phyloP scores from a whole-genome alignment of 2,797 vertebrate genomes.

The Picus viridis region DNA sequence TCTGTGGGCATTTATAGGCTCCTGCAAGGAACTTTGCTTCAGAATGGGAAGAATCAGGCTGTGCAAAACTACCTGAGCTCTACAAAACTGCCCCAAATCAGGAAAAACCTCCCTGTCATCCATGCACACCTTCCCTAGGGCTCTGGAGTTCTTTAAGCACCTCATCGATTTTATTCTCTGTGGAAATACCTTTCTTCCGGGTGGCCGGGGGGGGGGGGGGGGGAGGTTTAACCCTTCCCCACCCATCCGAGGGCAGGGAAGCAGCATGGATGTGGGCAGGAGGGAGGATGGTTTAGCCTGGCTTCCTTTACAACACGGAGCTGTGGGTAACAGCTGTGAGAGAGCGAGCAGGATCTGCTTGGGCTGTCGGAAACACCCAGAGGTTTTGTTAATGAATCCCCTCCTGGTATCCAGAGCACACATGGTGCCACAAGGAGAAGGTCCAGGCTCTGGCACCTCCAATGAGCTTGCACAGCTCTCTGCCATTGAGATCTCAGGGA shows the following conservation, averaged over 20 bases:
- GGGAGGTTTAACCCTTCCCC: background rate
- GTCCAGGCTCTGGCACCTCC: background rate
- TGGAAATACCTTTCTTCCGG: background rate
- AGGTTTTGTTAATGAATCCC: background rate
- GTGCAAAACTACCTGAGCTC: background rate
- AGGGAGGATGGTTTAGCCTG: background rate
- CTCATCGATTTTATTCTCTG: fast-evolving
- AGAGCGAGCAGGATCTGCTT: background rate
- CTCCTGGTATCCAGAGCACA: background rate
- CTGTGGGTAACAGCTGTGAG: background rate
- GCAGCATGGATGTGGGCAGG: background rate
- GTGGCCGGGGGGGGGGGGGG: too few species aligned
- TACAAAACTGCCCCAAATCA: background rate
- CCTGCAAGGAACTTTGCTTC: background rate
- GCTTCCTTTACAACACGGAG: fast-evolving
- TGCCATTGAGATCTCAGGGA: background rate
- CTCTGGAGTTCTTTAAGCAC: background rate
- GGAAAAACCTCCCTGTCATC: fast-evolving
- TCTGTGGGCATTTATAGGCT: background rate
- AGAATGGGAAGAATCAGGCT: background rate
- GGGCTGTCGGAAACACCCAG: background rate
- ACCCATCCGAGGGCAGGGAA: fast-evolving
- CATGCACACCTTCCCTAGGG: fast-evolving
- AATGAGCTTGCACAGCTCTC: background rate
- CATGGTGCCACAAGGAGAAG: background rate